Percentiles rank a stretch among this genome's conserved stretches.
Conservation (phyloP, 2,888 invertebrate genomes). For the Tolmerus cingulatus region DNA sequence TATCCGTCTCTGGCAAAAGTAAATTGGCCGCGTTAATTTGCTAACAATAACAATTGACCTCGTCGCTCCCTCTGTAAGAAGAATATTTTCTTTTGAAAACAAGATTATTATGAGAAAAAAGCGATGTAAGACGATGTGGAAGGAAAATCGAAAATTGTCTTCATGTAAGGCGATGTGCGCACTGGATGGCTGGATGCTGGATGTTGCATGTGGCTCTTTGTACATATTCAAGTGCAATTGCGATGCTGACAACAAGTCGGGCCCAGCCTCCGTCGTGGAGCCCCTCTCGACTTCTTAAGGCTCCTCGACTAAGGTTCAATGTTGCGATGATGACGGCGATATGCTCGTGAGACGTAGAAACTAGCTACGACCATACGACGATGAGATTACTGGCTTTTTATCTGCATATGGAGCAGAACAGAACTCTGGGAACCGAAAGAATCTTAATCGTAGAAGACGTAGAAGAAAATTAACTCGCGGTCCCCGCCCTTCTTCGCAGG, state of each 20-base stretch:
- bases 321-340: background rate
- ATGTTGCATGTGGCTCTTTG: background rate
- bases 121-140: background rate
- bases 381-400: background rate
- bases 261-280: background rate
- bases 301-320: background rate
- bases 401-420: background rate
- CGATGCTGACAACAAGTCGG: background rate
- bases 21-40: background rate
- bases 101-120: background rate
- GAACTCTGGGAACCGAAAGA: background rate
- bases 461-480: background rate
- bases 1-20: background rate
- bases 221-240: conserved; percentile 8
- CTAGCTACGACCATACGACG: background rate
- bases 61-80: background rate
- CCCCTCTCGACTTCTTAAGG: background rate
- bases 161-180: background rate
- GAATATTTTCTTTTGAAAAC: background rate
- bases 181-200: too few relatives aligned
- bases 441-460: background rate
- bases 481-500: background rate
- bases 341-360: background rate
- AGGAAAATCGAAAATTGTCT: background rate
- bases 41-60: background rate